phyloP scores from a whole-genome alignment of 2,797 vertebrate species.

The Iguana delicatissima region DNA sequence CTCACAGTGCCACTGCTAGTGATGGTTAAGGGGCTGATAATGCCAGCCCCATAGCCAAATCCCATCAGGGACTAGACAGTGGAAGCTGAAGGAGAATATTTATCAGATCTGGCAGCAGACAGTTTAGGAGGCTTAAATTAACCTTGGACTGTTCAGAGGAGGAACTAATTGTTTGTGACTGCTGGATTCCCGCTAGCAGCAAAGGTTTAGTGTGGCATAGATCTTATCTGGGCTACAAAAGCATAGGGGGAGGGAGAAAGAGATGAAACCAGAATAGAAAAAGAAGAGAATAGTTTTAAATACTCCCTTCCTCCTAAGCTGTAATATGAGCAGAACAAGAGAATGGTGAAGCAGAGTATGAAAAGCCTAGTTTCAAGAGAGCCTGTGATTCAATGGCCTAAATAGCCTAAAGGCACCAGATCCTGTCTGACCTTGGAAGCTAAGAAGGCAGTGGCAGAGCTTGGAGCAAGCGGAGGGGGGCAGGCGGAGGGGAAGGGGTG shows the following conservation, averaged over 20 bases:
- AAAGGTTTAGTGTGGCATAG: slow-evolving; percentile 65
- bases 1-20: slow-evolving; percentile 67
- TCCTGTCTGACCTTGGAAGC: no score
- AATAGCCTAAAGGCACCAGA: no score
- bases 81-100: slow-evolving; percentile 65
- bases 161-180: slow-evolving; percentile 77
- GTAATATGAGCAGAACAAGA: fast-evolving
- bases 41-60: slow-evolving; percentile 73
- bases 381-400: background rate
- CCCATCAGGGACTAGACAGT: slow-evolving; percentile 74
- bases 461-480: no score
- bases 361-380: background rate
- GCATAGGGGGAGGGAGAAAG: background rate
- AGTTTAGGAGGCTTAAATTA: slow-evolving; percentile 77
- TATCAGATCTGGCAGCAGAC: slow-evolving; percentile 75
- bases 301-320: background rate
- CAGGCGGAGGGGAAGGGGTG: no score
- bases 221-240: slow-evolving; percentile 51
- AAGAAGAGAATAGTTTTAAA: slow-evolving; percentile 5
- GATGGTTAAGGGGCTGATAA: slow-evolving; percentile 76
- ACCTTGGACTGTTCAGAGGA: slow-evolving; percentile 73
- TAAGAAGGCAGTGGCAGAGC: no score
- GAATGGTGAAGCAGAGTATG: slow-evolving; percentile 12
- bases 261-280: fast-evolving
- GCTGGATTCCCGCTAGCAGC: slow-evolving; percentile 68